Percentiles rank a stretch among this genome's conserved stretches.
Conservation (phyloP, 2,113 vertebrate genomes). For the Xenus cinereus region DNA sequence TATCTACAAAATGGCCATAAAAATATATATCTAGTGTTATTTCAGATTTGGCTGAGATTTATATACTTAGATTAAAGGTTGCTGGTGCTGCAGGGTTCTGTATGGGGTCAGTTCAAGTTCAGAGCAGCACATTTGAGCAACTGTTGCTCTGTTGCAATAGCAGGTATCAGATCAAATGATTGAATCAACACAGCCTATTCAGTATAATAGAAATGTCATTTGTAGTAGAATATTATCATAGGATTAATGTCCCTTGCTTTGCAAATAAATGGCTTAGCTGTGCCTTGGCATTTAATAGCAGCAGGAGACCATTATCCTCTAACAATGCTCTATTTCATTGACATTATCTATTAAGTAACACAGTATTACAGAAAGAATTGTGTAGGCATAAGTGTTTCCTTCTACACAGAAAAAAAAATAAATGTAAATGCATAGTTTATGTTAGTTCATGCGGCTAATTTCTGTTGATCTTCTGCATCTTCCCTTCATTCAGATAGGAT, state of each 20-base stretch:
- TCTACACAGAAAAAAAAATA: background rate
- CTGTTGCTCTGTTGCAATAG: background rate
- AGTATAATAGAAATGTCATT: background rate
- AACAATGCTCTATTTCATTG: conserved; percentile 2
- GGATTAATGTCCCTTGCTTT: conserved; percentile 4
- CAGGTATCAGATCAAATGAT: background rate
- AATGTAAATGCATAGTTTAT: background rate
- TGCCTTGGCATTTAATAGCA: conserved; percentile 36
- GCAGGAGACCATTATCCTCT: conserved; percentile 18
- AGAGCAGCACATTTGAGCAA: background rate
- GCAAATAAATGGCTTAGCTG: background rate
- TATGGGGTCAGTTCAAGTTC: background rate
- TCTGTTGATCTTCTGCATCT: background rate
- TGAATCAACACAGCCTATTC: background rate
- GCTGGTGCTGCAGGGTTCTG: background rate
- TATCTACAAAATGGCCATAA: background rate
- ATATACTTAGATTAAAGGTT: background rate
- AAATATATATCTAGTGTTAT: background rate
- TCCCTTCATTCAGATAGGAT: background rate
- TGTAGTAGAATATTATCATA: background rate
- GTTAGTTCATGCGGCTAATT: background rate
- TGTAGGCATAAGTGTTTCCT: background rate
- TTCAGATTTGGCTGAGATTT: background rate
- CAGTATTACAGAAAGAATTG: background rate
- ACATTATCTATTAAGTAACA: conserved; percentile 18